These are phyloP conservation scores for Myiagra hebetior DNA, from an alignment of 2,113 vertebrate species.

Conservation along the genomic window DNA sequence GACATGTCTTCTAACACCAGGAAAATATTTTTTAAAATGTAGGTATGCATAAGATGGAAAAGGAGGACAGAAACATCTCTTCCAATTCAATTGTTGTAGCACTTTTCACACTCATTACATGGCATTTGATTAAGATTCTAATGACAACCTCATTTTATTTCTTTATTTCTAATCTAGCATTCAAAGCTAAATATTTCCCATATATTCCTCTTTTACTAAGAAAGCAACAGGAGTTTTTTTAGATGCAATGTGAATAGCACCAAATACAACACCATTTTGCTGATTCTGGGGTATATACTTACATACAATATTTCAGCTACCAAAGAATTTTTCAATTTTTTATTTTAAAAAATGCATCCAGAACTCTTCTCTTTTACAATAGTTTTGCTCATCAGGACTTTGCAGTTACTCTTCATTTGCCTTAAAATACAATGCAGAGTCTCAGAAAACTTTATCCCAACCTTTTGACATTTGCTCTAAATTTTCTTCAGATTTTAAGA, in stretches of 20 bases:
- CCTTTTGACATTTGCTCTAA: neutral
- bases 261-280: neutral
- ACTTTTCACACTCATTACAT: neutral
- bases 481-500: neutral
- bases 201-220: neutral
- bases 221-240: neutral
- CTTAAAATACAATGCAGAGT: neutral
- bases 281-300: neutral
- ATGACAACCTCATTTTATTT: neutral
- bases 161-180: neutral
- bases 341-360: neutral
- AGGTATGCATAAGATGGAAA: neutral
- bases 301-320: neutral
- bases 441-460: neutral
- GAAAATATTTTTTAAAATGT: neutral
- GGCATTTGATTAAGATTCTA: neutral
- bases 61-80: neutral
- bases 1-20: neutral
- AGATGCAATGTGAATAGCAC: neutral
- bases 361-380: neutral
- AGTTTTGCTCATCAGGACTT: neutral
- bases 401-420: neutral
- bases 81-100: neutral
- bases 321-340: neutral
- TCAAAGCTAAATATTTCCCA: neutral